phyloP scores from a whole-genome alignment of 1,140 invertebrate species.

The Triops cancriformis region DNA sequence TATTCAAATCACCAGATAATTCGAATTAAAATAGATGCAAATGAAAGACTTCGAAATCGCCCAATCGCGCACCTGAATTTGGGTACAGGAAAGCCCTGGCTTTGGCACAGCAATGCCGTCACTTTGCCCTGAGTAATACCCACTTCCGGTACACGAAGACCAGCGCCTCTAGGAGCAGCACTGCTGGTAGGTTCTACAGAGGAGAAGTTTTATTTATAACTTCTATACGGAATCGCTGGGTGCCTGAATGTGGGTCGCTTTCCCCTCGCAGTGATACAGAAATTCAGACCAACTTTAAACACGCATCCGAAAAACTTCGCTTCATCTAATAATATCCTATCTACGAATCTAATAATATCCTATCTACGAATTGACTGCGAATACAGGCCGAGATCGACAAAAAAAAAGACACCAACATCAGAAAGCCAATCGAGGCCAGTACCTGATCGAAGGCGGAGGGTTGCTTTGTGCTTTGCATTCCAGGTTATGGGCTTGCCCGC shows the following conservation, averaged over 20 bases:
- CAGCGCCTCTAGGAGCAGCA: constrained; percentile 33
- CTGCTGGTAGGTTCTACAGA: constrained; percentile 34
- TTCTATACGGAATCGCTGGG: neutral
- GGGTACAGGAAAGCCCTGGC: constrained; percentile 39
- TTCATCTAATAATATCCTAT: too few species aligned
- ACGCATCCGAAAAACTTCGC: too few species aligned
- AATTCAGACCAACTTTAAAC: too few species aligned
- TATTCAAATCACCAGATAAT: too few species aligned
- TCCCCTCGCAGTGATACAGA: neutral
- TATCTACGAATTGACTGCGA: too few species aligned
- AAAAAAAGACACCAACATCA: neutral
- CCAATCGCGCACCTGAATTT: constrained; percentile 35
- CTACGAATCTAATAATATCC: too few species aligned
- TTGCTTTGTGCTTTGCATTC: constrained; percentile 22
- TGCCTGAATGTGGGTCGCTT: neutral
- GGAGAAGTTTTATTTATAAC: neutral
- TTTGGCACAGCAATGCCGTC: constrained; percentile 42
- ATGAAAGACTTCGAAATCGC: neutral
- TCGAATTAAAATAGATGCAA: too few species aligned
- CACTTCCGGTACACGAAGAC: neutral
- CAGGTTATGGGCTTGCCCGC: neutral
- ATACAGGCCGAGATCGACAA: too few species aligned
- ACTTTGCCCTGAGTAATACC: neutral
- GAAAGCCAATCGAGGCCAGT: neutral
- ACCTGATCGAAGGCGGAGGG: constrained; percentile 28